phyloP scores from a whole-genome alignment of 2,797 vertebrate species.

The Rhabdophis nuchalis region DNA sequence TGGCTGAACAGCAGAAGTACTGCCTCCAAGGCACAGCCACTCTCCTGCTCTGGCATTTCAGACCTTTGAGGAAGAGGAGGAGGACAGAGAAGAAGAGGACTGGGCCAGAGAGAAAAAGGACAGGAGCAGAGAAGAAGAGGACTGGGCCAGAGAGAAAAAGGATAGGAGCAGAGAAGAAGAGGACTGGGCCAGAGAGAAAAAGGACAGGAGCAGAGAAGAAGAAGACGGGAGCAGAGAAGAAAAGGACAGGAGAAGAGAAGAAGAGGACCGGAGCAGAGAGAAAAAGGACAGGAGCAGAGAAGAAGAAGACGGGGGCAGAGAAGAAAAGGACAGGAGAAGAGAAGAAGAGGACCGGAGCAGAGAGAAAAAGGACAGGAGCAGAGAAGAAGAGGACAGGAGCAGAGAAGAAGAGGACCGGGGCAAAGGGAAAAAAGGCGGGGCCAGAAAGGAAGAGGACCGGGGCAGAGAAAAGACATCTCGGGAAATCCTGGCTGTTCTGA shows the following conservation, averaged over 20 bases:
- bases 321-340: background rate
- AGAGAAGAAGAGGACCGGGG: background rate
- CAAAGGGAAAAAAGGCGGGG: background rate
- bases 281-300: background rate
- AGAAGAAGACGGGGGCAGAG: slow-evolving; percentile 7
- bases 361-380: background rate
- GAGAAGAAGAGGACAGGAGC: background rate
- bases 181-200: slow-evolving; percentile 22
- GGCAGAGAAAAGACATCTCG: slow-evolving; percentile 22
- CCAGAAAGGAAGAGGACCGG: background rate
- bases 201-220: no score
- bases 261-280: background rate
- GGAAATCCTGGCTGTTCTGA: slow-evolving; percentile 22
- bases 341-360: background rate
- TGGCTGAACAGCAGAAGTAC: background rate
- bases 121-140: background rate
- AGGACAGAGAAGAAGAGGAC: background rate
- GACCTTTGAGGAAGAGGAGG: background rate
- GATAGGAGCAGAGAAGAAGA: background rate
- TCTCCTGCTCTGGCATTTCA: background rate
- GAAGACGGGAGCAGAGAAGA: background rate
- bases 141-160: background rate
- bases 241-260: background rate
- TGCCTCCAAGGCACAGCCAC: background rate
- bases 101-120: background rate